These are phyloP conservation scores for Anthopleura sola DNA, from an alignment of 64 coral and sea anemone species.

Conservation along the genomic window DNA sequence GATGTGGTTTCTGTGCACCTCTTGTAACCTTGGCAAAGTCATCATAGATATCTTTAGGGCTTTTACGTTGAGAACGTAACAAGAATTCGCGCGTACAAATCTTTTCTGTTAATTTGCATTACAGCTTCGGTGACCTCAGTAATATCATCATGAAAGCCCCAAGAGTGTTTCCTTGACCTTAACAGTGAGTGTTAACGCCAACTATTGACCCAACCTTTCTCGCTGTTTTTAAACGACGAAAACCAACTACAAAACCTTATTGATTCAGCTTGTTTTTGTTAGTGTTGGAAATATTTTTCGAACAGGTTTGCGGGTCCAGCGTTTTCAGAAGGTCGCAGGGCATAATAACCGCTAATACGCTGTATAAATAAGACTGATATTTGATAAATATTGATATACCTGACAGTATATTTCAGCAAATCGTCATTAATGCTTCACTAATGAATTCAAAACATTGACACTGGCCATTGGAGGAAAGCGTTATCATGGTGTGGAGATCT, in stretches of 20 bases:
- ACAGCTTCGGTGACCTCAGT: too few relatives aligned
- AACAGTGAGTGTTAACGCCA: background rate
- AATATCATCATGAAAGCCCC: background rate
- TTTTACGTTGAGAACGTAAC: too few relatives aligned
- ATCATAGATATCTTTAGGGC: background rate
- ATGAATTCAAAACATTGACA: slow-evolving; percentile 10
- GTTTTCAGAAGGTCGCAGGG: background rate
- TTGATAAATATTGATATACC: background rate
- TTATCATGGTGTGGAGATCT: background rate
- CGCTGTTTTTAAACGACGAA: background rate
- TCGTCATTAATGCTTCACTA: background rate
- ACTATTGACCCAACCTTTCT: background rate
- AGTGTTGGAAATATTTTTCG: background rate
- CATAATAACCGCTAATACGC: slow-evolving; percentile 8
- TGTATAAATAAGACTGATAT: background rate
- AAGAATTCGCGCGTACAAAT: too few relatives aligned
- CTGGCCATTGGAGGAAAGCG: background rate
- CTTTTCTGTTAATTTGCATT: too few relatives aligned
- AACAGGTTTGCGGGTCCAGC: background rate
- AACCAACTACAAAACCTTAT: background rate
- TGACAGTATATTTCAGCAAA: background rate
- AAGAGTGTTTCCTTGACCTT: background rate
- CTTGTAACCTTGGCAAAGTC: background rate
- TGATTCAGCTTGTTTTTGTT: background rate
- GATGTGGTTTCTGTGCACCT: background rate